Base-by-base conservation (phyloP, 2,113 vertebrate species). In the Pyrgilauda ruficollis region DNA sequence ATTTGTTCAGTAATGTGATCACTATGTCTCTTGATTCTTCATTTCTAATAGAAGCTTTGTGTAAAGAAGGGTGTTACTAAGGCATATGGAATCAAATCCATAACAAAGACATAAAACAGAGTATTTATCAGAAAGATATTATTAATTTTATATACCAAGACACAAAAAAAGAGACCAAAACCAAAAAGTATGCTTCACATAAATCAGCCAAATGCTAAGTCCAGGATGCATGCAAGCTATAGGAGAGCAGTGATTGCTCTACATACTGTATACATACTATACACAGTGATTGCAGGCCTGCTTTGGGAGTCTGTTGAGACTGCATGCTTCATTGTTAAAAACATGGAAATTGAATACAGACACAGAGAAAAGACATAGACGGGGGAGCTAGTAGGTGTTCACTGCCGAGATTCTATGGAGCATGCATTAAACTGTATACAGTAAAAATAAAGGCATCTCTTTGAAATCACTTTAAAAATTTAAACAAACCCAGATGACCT, bases 401-500 rank as follows among this genome's bases (percentile, higher is more conserved):
- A 58, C 47, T 72, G 33, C 41, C 83, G 94, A 76, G 55, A 95
- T 92, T 66, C 69, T 94, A 46, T 61, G 91, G 74, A 96, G 84
- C 52, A 75, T 53, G 43, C 50, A 77, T 91, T 96, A 96, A 97
- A 85, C 5, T 89, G 11, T 89, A 94, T 73, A 66, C 68, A 96
- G 73, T 87, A 97, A 95, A 96, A 96, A 96, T 97, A 96, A 97
- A 95, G 82, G 39, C 46, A 87, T 91, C 80, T 88, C 73, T 97
- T 97, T 97, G 86, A 98, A 95, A 95, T 93, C 7, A 3, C 56
- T 95, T 97, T 90, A 88, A 97, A 96, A 97, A 96, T 75, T 94
- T 95, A 96, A 97, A 67, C 56, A 91, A 76, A 97, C 94, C 87
- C 91, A 97, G 81, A 93, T 76, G 80, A 91, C 70, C 56, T 72